Conservation (phyloP, 2,888 invertebrate species). For the Sphaerophoria taeniata region DNA sequence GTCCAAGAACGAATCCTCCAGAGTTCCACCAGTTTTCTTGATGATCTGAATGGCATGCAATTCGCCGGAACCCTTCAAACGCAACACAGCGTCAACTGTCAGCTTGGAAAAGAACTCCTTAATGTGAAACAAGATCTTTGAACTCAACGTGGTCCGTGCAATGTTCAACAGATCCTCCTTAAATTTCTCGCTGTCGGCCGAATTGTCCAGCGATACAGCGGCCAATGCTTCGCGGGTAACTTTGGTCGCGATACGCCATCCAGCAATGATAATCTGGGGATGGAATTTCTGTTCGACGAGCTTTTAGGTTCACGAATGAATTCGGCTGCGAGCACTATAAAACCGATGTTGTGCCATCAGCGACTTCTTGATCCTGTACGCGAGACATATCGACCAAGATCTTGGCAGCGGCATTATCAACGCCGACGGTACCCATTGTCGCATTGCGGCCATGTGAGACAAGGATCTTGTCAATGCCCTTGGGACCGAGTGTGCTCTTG, state of each 20-base stretch:
- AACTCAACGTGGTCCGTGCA: constrained; percentile 98
- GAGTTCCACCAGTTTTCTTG: constrained; percentile 96
- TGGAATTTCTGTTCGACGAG: constrained; percentile 97
- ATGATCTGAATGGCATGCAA: constrained; percentile 98
- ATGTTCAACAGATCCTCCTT: constrained; percentile 96
- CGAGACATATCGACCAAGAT: constrained; percentile 99
- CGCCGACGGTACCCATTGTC: constrained; percentile 97
- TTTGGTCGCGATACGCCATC: constrained; percentile 95
- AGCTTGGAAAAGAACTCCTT: constrained; percentile 97
- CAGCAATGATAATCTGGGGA: constrained; percentile 98
- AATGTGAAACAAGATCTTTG: constrained; percentile 98
- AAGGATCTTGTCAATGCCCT: constrained; percentile 98
- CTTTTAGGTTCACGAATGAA: constrained; percentile 97
- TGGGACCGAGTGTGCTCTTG: constrained; percentile 98
- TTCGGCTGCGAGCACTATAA: constrained; percentile 95
- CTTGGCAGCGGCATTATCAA: constrained; percentile 99
- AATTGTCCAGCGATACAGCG: constrained; percentile 92
- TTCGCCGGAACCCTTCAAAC: constrained; percentile 97
- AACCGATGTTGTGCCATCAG: constrained; percentile 99
- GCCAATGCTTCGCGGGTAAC: constrained; percentile 93
- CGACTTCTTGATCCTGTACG: constrained; percentile 99
- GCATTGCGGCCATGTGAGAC: constrained; percentile 91
- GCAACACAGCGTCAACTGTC: constrained; percentile 96
- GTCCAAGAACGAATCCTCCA: constrained; percentile 98
- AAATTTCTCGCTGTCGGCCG: constrained; percentile 90